phyloP scores from a whole-genome alignment of 2,797 vertebrate species.

The Bufotes viridis region DNA sequence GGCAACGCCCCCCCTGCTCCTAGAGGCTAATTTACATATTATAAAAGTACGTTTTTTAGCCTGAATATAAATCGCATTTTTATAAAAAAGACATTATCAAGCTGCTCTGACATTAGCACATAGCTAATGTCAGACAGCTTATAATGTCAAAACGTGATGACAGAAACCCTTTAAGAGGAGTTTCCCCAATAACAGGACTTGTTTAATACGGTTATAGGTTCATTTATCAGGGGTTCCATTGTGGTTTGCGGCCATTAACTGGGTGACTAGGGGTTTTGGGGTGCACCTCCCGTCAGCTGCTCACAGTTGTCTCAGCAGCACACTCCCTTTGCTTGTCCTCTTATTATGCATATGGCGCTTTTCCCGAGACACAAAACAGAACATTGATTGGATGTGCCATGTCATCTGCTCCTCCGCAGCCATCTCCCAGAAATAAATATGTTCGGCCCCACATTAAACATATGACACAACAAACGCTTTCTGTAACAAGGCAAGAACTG shows the following conservation, averaged over 20 bases:
- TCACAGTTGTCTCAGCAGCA: neutral
- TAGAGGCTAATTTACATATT: too few relatives aligned
- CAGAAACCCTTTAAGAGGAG: too few relatives aligned
- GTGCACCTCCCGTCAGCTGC: neutral
- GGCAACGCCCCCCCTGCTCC: too few relatives aligned
- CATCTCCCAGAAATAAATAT: conserved; percentile 46
- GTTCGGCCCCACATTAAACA: conserved; percentile 44
- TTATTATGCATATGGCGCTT: conserved; percentile 5
- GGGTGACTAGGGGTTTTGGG: neutral
- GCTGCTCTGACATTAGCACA: too few relatives aligned
- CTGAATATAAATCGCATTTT: too few relatives aligned
- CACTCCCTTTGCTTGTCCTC: neutral
- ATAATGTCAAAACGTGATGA: too few relatives aligned
- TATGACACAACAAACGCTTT: conserved; percentile 36
- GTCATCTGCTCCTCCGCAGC: conserved; percentile 26
- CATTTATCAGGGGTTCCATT: neutral
- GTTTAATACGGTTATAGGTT: too few relatives aligned
- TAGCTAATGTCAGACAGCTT: too few relatives aligned
- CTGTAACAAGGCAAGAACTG: neutral
- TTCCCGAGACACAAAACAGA: conserved; percentile 45
- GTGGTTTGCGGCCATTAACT: too few relatives aligned
- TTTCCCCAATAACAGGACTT: too few relatives aligned
- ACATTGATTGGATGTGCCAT: conserved; percentile 17
- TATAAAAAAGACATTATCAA: too few relatives aligned
- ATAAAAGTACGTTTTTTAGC: too few relatives aligned